Evolutionary conservation across 1,140 invertebrate species (phyloP), one percentile per base, ranked within the genome.

Genomic region (Eriocheir sinensis): DNA sequence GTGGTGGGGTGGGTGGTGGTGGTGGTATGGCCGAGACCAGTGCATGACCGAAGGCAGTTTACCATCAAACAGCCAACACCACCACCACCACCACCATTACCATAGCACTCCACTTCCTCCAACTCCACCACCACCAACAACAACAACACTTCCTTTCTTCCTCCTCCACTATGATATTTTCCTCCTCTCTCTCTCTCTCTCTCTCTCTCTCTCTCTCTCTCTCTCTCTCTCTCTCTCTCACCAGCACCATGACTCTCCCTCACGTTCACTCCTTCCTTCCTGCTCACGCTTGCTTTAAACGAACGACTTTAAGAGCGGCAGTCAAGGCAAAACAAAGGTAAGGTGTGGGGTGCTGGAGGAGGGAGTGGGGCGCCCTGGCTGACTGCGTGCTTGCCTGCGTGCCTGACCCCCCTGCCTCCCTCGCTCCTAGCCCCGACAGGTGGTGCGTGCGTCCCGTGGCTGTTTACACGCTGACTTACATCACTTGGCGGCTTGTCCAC

Each of bases 1-100:
- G 89, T 79, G 34, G 89, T 72, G 60, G 53, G 8, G 9, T 53
- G 21, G n/a, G 53, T 34, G 9, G 30, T 72, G 60, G 41, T n/a
- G 15, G 38, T 40, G 8, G 8, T 41, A 72, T 72, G 27, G n/a
- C 21, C 21, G 27, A 72, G 60, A 72, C 60, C 60, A 72, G 48
- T 40, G 89, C 34, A 91, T 36, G 89, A 79, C 44, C 89, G 30
- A 53, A 15, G 40, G 89, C 53, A 72, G 89, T 72, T 72, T 38
- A 72, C 85, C 85, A 88, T 44, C 34, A 36, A 30, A 85, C 85
- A 88, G 6, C 85, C 40, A 88, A 30, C 85, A 88, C 85, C 85
- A 88, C n/a, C 81, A 85, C n/a, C 81, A 85, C 27, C 9, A n/a
- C 27, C 48, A 38, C 27, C 88, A 40, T 27, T 17, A 88, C 40